Evolutionary conservation across 2,888 invertebrate genomes (phyloP).

Genomic region (Apoda limacodes): DNA sequence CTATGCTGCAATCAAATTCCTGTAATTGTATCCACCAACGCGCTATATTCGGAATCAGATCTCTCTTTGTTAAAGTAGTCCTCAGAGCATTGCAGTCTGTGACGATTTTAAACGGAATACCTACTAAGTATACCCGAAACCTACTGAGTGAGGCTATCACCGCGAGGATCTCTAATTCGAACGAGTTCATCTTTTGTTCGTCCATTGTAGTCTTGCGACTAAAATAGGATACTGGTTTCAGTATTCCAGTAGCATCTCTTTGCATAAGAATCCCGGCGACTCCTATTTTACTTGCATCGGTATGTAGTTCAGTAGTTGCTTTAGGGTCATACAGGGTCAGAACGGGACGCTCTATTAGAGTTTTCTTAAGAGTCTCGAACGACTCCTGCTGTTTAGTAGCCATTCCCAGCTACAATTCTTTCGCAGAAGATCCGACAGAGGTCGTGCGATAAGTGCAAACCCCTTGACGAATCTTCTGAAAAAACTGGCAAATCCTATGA

Average conservation of each 20-base stretch:
- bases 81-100: slow-evolving; percentile 21
- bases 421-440: slow-evolving; percentile 23
- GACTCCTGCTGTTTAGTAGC: background rate
- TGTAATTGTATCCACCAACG: no score
- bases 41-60: slow-evolving; percentile 18
- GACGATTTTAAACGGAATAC: slow-evolving; percentile 19
- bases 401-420: slow-evolving; percentile 3
- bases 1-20: no score
- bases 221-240: slow-evolving; percentile 19
- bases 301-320: slow-evolving; percentile 23
- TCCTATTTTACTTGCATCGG: slow-evolving; percentile 28
- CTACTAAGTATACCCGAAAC: slow-evolving; percentile 21
- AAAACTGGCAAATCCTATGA: slow-evolving; percentile 25
- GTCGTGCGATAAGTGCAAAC: slow-evolving; percentile 22
- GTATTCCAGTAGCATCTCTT: slow-evolving; percentile 1
- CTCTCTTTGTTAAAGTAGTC: slow-evolving; percentile 16
- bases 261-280: slow-evolving; percentile 27
- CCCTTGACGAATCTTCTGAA: slow-evolving; percentile 25
- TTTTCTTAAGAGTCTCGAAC: slow-evolving; percentile 1
- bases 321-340: slow-evolving; percentile 22
- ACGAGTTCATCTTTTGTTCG: slow-evolving; percentile 19
- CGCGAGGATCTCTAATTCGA: slow-evolving; percentile 20
- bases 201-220: slow-evolving; percentile 18
- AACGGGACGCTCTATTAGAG: slow-evolving; percentile 14
- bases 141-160: slow-evolving; percentile 17